phyloP scores from a whole-genome alignment of 2,797 vertebrate genomes.

The Corythornis leucogaster region DNA sequence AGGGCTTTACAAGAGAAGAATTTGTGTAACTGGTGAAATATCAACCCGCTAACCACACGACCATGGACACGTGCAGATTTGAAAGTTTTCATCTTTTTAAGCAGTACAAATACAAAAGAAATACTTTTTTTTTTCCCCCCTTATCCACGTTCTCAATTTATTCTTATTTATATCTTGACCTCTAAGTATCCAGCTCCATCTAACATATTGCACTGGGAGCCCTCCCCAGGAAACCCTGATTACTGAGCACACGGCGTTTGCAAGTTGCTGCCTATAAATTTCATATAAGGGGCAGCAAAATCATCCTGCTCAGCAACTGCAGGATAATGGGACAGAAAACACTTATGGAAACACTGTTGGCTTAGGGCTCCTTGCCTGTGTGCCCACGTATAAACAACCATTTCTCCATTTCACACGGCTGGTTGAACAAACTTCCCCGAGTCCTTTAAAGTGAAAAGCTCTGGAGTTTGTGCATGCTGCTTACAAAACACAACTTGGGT shows the following conservation, averaged over 20 bases:
- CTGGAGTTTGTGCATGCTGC: not conserved
- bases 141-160: not conserved
- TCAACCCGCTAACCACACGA: not conserved
- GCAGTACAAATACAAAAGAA: not conserved
- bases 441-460: not conserved
- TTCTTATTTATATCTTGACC: not conserved
- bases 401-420: not conserved
- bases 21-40: not conserved
- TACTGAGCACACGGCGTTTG: not conserved
- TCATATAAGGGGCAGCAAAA: not conserved
- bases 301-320: not conserved
- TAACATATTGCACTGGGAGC: not conserved
- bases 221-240: not conserved
- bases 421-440: not conserved
- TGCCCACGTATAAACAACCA: rapidly evolving
- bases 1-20: not conserved
- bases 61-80: not conserved
- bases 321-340: not conserved
- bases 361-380: not conserved
- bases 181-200: not conserved
- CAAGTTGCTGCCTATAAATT: not conserved
- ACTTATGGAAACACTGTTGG: not conserved
- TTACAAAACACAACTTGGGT: not conserved
- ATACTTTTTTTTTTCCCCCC: not conserved
- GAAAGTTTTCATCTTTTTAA: not conserved